Evolutionary conservation across 2,113 vertebrate genomes (phyloP).

Genomic region (Mastomys natalensis): DNA sequence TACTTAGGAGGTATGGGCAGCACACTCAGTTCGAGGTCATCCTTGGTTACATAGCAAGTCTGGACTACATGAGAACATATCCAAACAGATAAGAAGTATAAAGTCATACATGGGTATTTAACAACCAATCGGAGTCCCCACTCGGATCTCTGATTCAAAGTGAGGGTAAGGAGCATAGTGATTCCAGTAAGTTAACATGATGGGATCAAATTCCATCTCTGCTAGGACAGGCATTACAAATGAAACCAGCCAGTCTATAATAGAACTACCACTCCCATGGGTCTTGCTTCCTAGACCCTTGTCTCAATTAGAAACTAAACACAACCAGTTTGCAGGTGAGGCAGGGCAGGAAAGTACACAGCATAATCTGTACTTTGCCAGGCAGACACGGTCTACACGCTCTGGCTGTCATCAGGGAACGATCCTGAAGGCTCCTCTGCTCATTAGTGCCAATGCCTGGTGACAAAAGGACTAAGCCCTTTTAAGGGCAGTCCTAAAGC

Average conservation of each 20-base stretch:
- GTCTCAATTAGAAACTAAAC: not conserved
- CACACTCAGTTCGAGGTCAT: not conserved
- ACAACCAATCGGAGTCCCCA: not conserved
- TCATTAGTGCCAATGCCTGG: not conserved
- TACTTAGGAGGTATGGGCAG: not conserved
- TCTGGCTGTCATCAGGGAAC: not conserved
- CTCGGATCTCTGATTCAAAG: not conserved
- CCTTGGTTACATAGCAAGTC: not conserved
- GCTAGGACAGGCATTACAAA: not conserved
- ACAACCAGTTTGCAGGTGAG: not conserved
- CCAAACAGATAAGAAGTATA: not conserved
- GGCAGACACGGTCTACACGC: not conserved
- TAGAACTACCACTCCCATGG: not conserved
- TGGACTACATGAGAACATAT: not conserved
- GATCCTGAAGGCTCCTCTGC: not conserved
- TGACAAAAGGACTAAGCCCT: not conserved
- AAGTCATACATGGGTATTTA: not conserved
- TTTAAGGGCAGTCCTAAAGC: not conserved
- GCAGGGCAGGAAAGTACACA: accelerated
- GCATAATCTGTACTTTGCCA: not conserved
- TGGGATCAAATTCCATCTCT: not conserved
- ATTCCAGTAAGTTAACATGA: too few relatives aligned
- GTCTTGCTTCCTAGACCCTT: too few relatives aligned
- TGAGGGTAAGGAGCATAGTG: accelerated
- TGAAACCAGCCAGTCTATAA: not conserved